These are phyloP conservation scores for Siderastrea siderea DNA, from an alignment of 92 coral and sea anemone species.

Conservation along the genomic window DNA sequence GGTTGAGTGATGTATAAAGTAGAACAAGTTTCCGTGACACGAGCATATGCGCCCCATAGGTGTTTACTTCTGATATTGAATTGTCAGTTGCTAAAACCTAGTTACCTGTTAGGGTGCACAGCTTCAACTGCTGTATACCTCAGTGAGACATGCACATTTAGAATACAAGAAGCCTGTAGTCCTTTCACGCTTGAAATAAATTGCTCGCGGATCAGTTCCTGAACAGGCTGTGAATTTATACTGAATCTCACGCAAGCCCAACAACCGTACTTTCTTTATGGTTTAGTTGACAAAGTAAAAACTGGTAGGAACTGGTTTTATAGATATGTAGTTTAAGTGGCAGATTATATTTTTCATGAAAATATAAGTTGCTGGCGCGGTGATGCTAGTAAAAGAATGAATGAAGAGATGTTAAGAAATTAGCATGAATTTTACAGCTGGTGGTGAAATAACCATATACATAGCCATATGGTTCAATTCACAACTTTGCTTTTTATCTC, in stretches of 20 bases:
- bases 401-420: background rate
- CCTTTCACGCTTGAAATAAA: background rate
- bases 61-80: background rate
- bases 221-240: too few species aligned
- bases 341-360: background rate
- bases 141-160: background rate
- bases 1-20: background rate
- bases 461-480: background rate
- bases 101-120: background rate
- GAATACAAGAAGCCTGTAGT: background rate
- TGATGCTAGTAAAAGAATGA: background rate
- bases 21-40: slow-evolving; percentile 7
- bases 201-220: background rate
- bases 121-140: background rate
- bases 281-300: too few species aligned
- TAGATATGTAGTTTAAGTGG: background rate
- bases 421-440: background rate
- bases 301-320: background rate
- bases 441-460: too few species aligned
- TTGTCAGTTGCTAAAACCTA: background rate
- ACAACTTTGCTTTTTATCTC: background rate
- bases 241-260: background rate
- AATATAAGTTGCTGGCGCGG: background rate
- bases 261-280: background rate
- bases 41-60: background rate